Base-by-base conservation (phyloP, 1,140 invertebrate species). In the Drosophila albomicans region DNA sequence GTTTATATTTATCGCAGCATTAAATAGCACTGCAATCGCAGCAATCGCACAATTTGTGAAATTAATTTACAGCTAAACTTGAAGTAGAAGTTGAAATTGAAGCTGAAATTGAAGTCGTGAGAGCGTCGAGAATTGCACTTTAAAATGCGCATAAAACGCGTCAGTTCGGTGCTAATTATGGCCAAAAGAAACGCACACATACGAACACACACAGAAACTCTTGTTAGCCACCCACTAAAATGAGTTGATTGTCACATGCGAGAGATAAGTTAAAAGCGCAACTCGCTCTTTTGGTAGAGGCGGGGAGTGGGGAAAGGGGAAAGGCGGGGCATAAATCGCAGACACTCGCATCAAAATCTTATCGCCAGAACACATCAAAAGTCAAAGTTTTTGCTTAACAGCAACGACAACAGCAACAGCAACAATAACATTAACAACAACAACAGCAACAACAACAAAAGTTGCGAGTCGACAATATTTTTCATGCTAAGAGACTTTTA, bases 401-500 rank as follows among this genome's bases (percentile, higher is more conserved):
- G 32, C 48, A 64, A 63, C 41, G 43, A 16, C 63, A 67, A 57
- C 43, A 52, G 45, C 48, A 62, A 54, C 58, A 63, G 2, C n/a
- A 38, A 45, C 54, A 52, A 68, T 56, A 63, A 32, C 49, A 68
- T 38, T 51, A 48, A 35, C 41, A 73, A 32, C 15, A 48, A 35
- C 41, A 73, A 32, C 15, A 67, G 20, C 49, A 64, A 45, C 66
- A 70, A 25, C 67, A 59, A 52, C 65, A 54, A 70, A 49, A 62
- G 38, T 32, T 43, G 35, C 62, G 59, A 73, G n/a, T 46, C 65
- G 85, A 88, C 80, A 84, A 89, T 84, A 88, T 88, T 88, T 88
- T 89, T 69, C 84, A 81, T 84, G 85, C 85, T 89, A 89, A 88
- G 81, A 88, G 85, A 84, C 84, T 88, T 88, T 88, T 88, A 88